Percentiles rank a stretch among this genome's conserved stretches.
These are phyloP conservation scores for Orthonychiurus folsomi DNA, from an alignment of 2,888 invertebrate genomes.

Conservation along the genomic window DNA sequence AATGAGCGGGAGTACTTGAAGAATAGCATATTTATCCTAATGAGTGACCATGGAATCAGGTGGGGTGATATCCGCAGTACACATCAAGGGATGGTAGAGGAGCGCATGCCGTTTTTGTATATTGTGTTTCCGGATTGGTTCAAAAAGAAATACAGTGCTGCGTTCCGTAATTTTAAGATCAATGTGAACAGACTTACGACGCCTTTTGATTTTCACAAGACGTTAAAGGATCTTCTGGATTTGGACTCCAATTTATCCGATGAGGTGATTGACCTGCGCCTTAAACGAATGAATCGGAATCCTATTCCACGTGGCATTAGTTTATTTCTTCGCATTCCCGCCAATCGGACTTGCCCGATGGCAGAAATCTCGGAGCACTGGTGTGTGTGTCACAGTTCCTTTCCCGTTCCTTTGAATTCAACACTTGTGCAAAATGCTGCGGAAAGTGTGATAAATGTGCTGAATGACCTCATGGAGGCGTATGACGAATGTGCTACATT, in stretches of 20 bases:
- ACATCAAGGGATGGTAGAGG: constrained; percentile 69
- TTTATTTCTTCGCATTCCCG: constrained; percentile 64
- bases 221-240: constrained; percentile 27
- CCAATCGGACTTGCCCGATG: constrained; percentile 61
- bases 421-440: constrained; percentile 53
- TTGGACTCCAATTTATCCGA: constrained; percentile 9
- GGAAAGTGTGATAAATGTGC: constrained; percentile 52
- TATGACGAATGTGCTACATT: constrained; percentile 56
- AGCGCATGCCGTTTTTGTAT: constrained; percentile 72
- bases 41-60: constrained; percentile 85
- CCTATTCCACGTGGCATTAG: constrained; percentile 56
- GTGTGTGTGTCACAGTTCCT: constrained; percentile 72
- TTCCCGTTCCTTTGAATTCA: constrained; percentile 47
- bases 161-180: constrained; percentile 56
- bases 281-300: constrained; percentile 48
- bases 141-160: constrained; percentile 52
- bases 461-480: constrained; percentile 56
- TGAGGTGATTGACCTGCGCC: constrained; percentile 41
- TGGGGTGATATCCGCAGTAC: constrained; percentile 76
- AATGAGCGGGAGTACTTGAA: constrained; percentile 52
- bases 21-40: constrained; percentile 57
- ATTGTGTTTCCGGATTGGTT: constrained; percentile 66
- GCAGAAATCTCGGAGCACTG: constrained; percentile 75
- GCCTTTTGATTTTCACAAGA: constrained; percentile 63
- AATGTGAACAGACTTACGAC: constrained; percentile 53